A percentile compares a stretch with the other conserved stretches of the same genome.
These are phyloP conservation scores for Lymantria dispar DNA, from an alignment of 2,888 invertebrate genomes.

Conservation along the genomic window DNA sequence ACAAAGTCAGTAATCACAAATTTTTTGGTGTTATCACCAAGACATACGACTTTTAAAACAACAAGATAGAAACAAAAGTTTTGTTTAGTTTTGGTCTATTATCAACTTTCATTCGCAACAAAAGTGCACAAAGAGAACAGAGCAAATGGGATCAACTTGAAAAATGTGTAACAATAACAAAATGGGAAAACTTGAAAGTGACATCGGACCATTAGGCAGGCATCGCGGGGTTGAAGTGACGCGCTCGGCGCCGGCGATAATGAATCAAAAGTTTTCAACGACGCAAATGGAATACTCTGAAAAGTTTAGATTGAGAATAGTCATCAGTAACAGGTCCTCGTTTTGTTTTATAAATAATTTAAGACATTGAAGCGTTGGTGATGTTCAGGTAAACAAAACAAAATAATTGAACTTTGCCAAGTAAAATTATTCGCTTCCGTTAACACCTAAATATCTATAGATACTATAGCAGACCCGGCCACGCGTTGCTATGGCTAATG, in stretches of 20 bases:
- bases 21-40: neutral
- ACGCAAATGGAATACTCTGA: constrained; percentile 41
- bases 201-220: constrained; percentile 60
- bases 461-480: too few relatives aligned
- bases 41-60: neutral
- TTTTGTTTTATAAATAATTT: constrained; percentile 22
- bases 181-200: constrained; percentile 65
- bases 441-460: neutral
- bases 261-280: constrained; percentile 58
- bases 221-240: constrained; percentile 38
- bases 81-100: constrained; percentile 47
- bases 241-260: constrained; percentile 40
- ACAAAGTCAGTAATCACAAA: neutral
- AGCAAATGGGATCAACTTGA: constrained; percentile 66
- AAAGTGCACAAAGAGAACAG: constrained; percentile 46
- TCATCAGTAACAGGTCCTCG: constrained; percentile 24
- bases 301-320: constrained; percentile 33
- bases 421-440: neutral
- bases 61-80: constrained; percentile 23
- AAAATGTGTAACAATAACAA: constrained; percentile 67
- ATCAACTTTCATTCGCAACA: constrained; percentile 45
- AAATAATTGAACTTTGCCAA: neutral
- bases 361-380: constrained; percentile 1
- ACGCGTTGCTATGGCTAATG: too few relatives aligned
- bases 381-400: neutral